phyloP scores from a whole-genome alignment of 2,797 vertebrate species.

The Gila robusta region DNA sequence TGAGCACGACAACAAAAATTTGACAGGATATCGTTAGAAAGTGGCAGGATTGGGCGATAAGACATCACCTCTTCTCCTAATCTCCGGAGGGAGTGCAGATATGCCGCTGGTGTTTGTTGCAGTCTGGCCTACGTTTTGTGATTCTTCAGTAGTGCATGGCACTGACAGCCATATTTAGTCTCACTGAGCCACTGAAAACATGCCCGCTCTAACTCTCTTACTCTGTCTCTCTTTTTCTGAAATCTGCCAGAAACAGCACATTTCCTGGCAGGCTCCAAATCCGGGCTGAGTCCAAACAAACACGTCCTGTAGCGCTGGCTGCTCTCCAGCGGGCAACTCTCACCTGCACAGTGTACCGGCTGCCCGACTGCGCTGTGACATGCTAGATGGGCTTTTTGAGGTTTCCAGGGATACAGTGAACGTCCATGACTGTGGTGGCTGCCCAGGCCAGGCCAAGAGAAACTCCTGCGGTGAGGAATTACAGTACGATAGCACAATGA shows the following conservation, averaged over 20 bases:
- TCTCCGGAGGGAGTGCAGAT: slow-evolving; percentile 15
- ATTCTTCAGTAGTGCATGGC: slow-evolving; percentile 62
- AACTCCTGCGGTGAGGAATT: slow-evolving; percentile 56
- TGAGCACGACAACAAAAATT: slow-evolving; percentile 21
- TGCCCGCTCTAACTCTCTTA: slow-evolving; percentile 48
- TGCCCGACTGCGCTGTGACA: slow-evolving; percentile 78
- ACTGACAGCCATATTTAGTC: slow-evolving; percentile 79
- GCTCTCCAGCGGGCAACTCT: slow-evolving; percentile 74
- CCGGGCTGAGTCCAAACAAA: slow-evolving; percentile 90
- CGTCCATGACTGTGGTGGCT: slow-evolving; percentile 39
- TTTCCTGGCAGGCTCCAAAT: slow-evolving; percentile 81
- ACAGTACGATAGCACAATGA: slow-evolving; percentile 61
- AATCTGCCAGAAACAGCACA: slow-evolving; percentile 75
- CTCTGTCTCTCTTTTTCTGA: slow-evolving; percentile 70
- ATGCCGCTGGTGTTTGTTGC: not conserved
- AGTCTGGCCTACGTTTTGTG: slow-evolving; percentile 34
- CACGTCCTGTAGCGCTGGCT: slow-evolving; percentile 76
- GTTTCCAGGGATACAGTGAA: slow-evolving; percentile 60
- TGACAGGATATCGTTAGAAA: slow-evolving; percentile 7
- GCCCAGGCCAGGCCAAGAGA: slow-evolving; percentile 56
- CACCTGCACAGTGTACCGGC: slow-evolving; percentile 90
- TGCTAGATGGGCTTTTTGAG: slow-evolving; percentile 73
- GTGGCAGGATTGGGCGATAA: slow-evolving; percentile 9
- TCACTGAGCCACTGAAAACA: slow-evolving; percentile 78
- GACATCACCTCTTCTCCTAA: slow-evolving; percentile 7